Base-by-base conservation (phyloP, 2,888 invertebrate species). In the Protonemura montana region DNA sequence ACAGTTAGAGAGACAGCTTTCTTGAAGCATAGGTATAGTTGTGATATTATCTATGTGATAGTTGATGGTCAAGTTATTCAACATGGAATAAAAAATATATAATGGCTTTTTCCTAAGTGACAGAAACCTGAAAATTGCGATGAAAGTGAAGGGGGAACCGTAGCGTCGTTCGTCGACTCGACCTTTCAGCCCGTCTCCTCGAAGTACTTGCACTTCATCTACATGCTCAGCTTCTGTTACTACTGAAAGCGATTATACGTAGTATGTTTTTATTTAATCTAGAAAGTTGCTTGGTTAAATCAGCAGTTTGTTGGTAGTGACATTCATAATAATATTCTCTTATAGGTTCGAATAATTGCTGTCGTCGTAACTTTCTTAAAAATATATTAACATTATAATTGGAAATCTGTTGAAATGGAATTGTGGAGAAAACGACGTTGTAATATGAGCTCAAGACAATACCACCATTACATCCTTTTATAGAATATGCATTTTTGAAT, bases 351-450 rank as follows among this genome's bases (percentile, higher is more conserved):
- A 59, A 59, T 59, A 59, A 59, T 21, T 59, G 59, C 13, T 59
- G 59, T 59, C 59, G 59, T 59, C 59, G 59, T 59, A 59, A 59
- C 59, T 59, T 59, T 59, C 59, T 59, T 59, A 59, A 59, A 21
- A 59, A 59, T 59, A 59, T 59, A 21, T 59, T 59, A 59, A 59
- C 59, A 21, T 10, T 59, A 59, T 59, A 59, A 59, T 59, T 59
- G 59, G 59, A 59, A 59, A 59, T 13, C 59, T 59, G 59, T 59
- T 21, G 59, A 59, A 59, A 59, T 59, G 13, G 13, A 59, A 10
- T 59, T 59, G 59, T 59, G 59, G 59, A 59, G 59, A 59, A 59
- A 59, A 59, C 59, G 2, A 21, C 13, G 59, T 59, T 21, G 21
- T 59, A 59, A 59, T 7, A 21, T 59, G 21, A 3, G 59, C 59